These are phyloP conservation scores for Leptocoma aspasia DNA, from an alignment of 2,113 vertebrate species.

Conservation along the genomic window DNA sequence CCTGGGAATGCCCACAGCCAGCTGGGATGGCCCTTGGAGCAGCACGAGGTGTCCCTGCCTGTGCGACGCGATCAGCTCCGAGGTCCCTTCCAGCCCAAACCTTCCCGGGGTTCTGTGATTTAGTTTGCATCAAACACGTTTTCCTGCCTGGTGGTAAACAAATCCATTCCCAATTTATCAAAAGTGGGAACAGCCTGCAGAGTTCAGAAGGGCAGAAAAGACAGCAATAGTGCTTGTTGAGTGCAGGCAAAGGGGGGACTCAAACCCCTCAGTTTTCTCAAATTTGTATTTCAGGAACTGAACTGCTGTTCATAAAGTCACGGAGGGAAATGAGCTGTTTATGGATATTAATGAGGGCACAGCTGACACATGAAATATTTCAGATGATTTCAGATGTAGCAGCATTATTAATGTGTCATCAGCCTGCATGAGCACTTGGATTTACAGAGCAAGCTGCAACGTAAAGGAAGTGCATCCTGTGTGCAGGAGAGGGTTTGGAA, in stretches of 20 bases:
- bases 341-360: constrained; percentile 2
- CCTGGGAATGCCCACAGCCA: neutral
- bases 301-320: neutral
- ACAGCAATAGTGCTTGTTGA: neutral
- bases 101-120: neutral
- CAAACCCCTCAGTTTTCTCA: neutral
- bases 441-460: neutral
- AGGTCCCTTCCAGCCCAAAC: neutral
- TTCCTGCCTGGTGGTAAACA: too few species aligned
- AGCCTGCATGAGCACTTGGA: neutral
- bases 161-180: fast-evolving
- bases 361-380: neutral
- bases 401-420: neutral
- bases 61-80: fast-evolving
- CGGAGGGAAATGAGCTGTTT: neutral
- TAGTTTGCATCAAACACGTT: fast-evolving
- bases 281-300: neutral
- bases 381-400: neutral
- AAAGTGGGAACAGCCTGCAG: neutral
- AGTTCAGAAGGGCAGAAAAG: neutral
- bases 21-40: neutral
- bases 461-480: neutral
- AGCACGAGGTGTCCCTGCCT: neutral
- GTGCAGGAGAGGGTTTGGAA: neutral
- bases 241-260: neutral